Base-by-base conservation (phyloP, 2,113 vertebrate genomes). In the Eublepharis macularius region DNA sequence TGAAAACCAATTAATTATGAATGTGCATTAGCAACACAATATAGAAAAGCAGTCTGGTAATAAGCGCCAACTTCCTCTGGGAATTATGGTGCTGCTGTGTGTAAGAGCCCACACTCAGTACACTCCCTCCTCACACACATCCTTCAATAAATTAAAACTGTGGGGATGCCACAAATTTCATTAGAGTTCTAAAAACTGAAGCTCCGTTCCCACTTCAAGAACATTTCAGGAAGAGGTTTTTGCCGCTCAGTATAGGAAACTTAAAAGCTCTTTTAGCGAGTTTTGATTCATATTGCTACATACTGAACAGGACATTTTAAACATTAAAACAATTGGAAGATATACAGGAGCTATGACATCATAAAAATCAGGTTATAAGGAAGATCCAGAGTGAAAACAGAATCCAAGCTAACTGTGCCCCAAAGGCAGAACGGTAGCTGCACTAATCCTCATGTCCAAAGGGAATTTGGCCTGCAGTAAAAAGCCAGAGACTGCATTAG, bases 401-500 rank as follows among this genome's bases (percentile, higher is more conserved):
- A 45, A 43, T 70, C 65, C 65, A 57, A 57, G 84, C 83, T 0
- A 66, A 76, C 0, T 83, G 68, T 86, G 83, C 45, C 83, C 88
- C 41, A 89, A 65, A 84, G 87, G 77, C 51, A 63, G 68, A 89
- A 89, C 75, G 80, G 16, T 26, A 86, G 80, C 41, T 74, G 32
- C 76, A 74, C 65, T 85, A 91, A 63, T 43, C 51, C 43, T 84
- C 32, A 86, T 0, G 1, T 73, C 87, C 90, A 88, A 82, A 89
- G 47, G 88, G 84, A 91, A 92, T 82, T 36, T 75, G 83, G 80
- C 34, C 34, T 86, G 49, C 66, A 88, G 36, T 88, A 88, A 88
- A 17, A 34, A 75, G 69, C 76, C 86, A 80, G 68, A 72, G 83
- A 75, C 73, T 77, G 39, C 92, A 39, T 68, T 66, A 0, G 0